Evolutionary conservation across 2,113 vertebrate genomes (phyloP), one percentile per base, ranked within the genome.

Genomic region (Uria aalge): DNA sequence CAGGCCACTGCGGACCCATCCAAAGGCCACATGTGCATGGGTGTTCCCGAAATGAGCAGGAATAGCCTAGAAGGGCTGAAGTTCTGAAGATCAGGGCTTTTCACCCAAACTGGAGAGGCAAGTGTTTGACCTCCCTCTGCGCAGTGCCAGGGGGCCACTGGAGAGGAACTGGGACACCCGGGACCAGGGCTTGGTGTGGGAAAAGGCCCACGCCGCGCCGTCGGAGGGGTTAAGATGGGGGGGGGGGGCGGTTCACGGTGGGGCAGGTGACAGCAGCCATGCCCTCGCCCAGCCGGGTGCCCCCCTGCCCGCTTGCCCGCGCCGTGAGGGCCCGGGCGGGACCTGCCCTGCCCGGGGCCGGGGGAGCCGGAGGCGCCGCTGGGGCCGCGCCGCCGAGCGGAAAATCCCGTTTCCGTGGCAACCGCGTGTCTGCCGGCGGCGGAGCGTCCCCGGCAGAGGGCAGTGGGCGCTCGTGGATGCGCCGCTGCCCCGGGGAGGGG

Each of bases 331-430:
- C 7, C 3, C 40, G 34, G 26, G 24, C 27, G 72, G 56, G 73
- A 43, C 13, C 38, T 68, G 57, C 41, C 21, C 45, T 45, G 15
- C 55, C 45, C 23, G 29, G 40, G 63, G 45, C 88, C 9, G 19
- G 17, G 15, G 19, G n/a, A 48, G 76, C 83, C 41, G 55, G 2
- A 14, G 32, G 77, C 69, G 15, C 23, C 10, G 30, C 62, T 10
- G 48, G 69, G 5, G 3, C 53, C 4, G 45, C 36, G 18, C 91
- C 40, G 67, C 15, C 94, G 45, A 83, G 86, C 55, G 62, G n/a
- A 64, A 57, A 10, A 9, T 78, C 92, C 72, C 66, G 97, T 96
- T 95, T 40, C 97, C 96, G 16, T 92, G 96, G 97, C 95, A 97
- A 97, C 97, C 52, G 91, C 36, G 92, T 3, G 91, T 11, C 80